Evolutionary conservation across 2,888 invertebrate species (phyloP).

Genomic region (Desoria tigrina): DNA sequence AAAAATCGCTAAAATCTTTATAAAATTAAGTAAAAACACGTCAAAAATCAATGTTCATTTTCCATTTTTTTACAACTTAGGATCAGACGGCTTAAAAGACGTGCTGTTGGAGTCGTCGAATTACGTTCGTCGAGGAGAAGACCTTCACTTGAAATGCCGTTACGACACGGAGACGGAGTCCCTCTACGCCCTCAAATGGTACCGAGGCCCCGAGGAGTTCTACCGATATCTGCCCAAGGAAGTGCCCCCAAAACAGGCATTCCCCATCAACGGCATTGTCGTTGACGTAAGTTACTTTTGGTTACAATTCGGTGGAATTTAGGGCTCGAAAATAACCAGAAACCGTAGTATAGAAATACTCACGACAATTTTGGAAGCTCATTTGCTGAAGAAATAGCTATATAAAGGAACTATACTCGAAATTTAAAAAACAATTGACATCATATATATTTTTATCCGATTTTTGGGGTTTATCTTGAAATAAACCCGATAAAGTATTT

Average conservation of each 20-base stretch:
- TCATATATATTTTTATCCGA: no score
- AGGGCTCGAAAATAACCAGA: background rate
- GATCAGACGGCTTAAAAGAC: conserved; percentile 44
- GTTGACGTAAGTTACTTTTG: conserved; percentile 35
- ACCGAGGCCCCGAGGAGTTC: conserved; percentile 44
- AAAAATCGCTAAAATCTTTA: no score
- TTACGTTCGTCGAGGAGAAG: conserved; percentile 42
- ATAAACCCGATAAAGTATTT: no score
- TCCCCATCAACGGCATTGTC: conserved; percentile 31
- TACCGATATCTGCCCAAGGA: conserved; percentile 44
- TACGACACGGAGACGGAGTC: conserved; percentile 45
- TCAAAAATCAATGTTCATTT: no score
- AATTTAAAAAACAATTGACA: no score
- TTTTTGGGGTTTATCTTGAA: no score
- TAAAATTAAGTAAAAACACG: no score
- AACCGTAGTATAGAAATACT: background rate
- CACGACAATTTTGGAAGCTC: background rate
- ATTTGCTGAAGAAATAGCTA: background rate
- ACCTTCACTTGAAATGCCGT: conserved; percentile 42
- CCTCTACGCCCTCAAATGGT: conserved; percentile 47
- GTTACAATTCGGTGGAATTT: background rate
- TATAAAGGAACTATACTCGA: no score
- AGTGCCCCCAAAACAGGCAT: conserved; percentile 37
- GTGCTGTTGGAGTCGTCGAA: conserved; percentile 35
- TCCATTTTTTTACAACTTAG: conserved; percentile 12